These are phyloP conservation scores for Scaptomyza cyrtandrae DNA, from an alignment of 2,888 invertebrate genomes.

Conservation along the genomic window DNA sequence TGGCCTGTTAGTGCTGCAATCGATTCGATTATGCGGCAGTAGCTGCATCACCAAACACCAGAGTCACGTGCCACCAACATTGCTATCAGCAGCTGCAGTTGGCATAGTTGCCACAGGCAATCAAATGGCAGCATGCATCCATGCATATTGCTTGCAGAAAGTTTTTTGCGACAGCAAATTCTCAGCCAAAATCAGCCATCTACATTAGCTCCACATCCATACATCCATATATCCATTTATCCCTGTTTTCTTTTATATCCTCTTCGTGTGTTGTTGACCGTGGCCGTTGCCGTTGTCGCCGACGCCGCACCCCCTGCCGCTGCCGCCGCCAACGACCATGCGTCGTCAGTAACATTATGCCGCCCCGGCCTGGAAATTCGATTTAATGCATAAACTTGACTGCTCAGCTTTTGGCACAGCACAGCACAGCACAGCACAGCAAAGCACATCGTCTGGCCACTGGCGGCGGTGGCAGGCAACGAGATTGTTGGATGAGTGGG, in stretches of 20 bases:
- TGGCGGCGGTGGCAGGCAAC: background rate
- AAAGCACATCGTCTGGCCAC: background rate
- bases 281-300: background rate
- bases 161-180: background rate
- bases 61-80: slow-evolving; percentile 28
- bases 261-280: slow-evolving; percentile 17
- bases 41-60: background rate
- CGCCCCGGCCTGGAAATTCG: slow-evolving; percentile 7
- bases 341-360: background rate
- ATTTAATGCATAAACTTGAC: slow-evolving; percentile 32
- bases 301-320: background rate
- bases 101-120: slow-evolving; percentile 27
- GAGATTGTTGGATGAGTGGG: background rate
- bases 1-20: slow-evolving; percentile 12
- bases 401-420: slow-evolving; percentile 23
- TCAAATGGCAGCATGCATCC: background rate
- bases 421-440: background rate
- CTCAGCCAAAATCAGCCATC: slow-evolving; percentile 10
- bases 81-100: slow-evolving; percentile 22
- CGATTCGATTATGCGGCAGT: slow-evolving; percentile 21
- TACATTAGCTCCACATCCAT: slow-evolving; percentile 14
- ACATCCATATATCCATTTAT: background rate
- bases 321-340: background rate
- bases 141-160: background rate
- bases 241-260: slow-evolving; percentile 4